phyloP scores from a whole-genome alignment of 2,797 vertebrate species.

The Prunella strophiata region DNA sequence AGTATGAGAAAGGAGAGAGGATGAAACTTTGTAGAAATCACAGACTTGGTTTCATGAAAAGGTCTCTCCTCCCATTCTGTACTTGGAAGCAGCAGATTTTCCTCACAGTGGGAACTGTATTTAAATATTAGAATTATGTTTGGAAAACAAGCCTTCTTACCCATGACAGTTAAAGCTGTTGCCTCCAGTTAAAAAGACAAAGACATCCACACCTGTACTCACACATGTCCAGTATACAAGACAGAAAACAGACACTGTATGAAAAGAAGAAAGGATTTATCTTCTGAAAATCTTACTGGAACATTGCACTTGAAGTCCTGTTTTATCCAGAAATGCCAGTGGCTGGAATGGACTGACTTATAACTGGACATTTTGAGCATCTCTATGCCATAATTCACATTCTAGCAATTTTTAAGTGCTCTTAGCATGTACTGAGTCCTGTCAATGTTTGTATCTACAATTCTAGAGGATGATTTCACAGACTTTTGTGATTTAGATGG shows the following conservation, averaged over 20 bases:
- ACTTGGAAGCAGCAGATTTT: not conserved
- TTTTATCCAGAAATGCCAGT: not conserved
- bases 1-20: not conserved
- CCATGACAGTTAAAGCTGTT: not conserved
- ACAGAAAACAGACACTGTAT: not conserved
- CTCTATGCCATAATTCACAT: not conserved
- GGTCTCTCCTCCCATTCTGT: not conserved
- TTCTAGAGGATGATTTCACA: not conserved
- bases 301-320: not conserved
- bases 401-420: not conserved
- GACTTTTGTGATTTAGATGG: not conserved
- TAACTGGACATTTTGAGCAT: not conserved
- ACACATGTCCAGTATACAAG: not conserved
- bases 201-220: rapidly evolving
- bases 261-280: rapidly evolving
- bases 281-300: not conserved
- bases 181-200: not conserved
- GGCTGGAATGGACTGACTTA: not conserved
- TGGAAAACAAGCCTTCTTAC: not conserved
- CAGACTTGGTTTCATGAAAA: not conserved
- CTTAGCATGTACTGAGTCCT: not conserved
- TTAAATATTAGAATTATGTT: not conserved
- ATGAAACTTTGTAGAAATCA: not conserved
- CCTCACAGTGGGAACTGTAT: not conserved
- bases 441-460: not conserved